Percentiles rank a stretch among this genome's conserved stretches.
Conservation (phyloP, 37 sponge, comb jelly and placozoan genomes). For the Axinella damicornis region DNA sequence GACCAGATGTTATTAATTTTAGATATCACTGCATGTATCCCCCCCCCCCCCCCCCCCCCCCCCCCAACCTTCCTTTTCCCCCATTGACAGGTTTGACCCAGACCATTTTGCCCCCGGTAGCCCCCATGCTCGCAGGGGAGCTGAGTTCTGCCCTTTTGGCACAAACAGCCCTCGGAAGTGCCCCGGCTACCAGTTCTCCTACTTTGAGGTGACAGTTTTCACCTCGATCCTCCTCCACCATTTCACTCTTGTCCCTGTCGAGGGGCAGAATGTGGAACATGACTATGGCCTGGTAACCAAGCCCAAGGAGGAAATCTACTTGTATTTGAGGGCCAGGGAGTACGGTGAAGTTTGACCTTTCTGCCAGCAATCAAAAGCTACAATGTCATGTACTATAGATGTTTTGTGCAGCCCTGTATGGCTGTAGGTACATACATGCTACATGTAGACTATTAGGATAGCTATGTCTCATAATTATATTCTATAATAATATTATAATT, state of each 20-base stretch:
- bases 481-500: no score
- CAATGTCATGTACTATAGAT: no score
- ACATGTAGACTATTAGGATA: no score
- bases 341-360: no score
- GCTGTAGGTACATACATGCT: no score
- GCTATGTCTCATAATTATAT: no score
- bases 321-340: neutral
- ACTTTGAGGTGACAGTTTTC: conserved; percentile 78
- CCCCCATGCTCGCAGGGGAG: conserved; percentile 17
- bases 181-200: conserved; percentile 91
- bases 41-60: no score
- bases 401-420: no score
- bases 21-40: no score
- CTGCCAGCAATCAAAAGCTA: no score
- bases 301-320: conserved; percentile 41
- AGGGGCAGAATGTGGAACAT: conserved; percentile 29
- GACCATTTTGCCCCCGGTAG: conserved; percentile 56
- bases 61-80: no score
- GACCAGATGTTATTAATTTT: no score
- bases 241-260: conserved; percentile 48
- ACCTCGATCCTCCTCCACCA: conserved; percentile 47
- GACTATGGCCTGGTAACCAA: conserved; percentile 77
- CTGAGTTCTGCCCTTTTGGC: conserved; percentile 88
- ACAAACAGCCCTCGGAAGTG: conserved; percentile 83
- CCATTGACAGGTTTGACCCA: conserved; percentile 77